These are phyloP conservation scores for Lichenostomus cassidix DNA, from an alignment of 2,113 vertebrate species.

Conservation along the genomic window DNA sequence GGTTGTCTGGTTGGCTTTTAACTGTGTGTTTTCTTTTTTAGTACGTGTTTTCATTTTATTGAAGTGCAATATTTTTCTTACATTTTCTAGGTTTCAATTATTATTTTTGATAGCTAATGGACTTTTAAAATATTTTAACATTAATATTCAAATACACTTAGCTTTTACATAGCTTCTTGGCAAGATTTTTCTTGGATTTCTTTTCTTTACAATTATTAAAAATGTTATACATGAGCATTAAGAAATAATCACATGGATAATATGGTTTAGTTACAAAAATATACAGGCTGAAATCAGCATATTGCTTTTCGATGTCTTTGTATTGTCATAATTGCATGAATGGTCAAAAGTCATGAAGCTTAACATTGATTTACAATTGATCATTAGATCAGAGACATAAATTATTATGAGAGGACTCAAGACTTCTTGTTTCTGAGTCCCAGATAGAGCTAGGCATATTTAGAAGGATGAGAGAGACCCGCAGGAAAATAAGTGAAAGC, in stretches of 20 bases:
- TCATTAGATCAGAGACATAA: neutral
- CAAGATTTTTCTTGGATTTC: neutral
- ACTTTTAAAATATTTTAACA: conserved; percentile 17
- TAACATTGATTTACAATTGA: neutral
- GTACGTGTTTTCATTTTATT: neutral
- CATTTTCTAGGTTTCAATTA: neutral
- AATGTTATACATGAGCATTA: neutral
- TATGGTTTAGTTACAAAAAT: neutral
- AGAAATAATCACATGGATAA: neutral
- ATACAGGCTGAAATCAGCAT: neutral
- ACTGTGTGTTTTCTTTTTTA: neutral
- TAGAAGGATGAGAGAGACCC: neutral
- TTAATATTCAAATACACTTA: neutral
- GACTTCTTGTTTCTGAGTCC: neutral
- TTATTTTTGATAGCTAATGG: neutral
- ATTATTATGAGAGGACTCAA: neutral
- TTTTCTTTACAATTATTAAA: conserved; percentile 11
- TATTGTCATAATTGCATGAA: neutral
- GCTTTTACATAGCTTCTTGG: neutral
- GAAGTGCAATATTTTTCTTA: neutral
- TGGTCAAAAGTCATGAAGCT: neutral
- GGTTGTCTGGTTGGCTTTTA: neutral
- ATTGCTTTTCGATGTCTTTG: neutral
- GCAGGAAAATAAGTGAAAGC: neutral
- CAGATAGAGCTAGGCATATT: neutral